These are phyloP conservation scores for Melanotaenia nigrans DNA, from an alignment of 2,797 vertebrate genomes.

Conservation along the genomic window DNA sequence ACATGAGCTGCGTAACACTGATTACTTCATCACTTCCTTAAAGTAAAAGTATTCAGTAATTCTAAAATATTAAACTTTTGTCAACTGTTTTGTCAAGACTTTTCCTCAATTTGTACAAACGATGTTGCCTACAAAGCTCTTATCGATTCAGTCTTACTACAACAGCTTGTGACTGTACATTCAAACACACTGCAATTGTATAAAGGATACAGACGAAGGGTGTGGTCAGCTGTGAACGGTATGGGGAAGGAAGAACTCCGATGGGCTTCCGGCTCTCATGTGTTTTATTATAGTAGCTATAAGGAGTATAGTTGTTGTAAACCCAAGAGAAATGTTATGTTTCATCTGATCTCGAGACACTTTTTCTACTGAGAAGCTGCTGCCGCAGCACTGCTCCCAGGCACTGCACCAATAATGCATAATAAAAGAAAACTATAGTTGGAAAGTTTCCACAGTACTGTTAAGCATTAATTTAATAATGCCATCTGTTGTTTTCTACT, in stretches of 20 bases:
- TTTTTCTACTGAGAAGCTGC: not conserved
- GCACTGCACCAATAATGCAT: not conserved
- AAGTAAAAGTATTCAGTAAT: not conserved
- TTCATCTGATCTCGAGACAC: not conserved
- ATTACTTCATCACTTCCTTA: too few relatives aligned
- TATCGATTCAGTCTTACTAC: not conserved
- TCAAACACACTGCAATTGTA: not conserved
- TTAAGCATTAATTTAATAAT: not conserved
- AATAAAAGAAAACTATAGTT: not conserved
- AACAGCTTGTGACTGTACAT: not conserved
- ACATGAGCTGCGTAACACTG: not conserved
- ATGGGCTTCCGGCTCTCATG: not conserved
- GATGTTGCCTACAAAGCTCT: not conserved
- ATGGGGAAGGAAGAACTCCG: not conserved
- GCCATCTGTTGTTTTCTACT: not conserved
- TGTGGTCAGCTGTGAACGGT: not conserved
- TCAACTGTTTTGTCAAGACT: not conserved
- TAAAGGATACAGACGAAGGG: not conserved
- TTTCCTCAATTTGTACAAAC: not conserved
- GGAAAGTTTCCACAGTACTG: not conserved
- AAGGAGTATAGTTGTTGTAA: not conserved
- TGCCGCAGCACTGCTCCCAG: not conserved
- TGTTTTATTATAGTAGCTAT: not conserved
- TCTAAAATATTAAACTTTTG: not conserved
- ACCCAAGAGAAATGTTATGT: not conserved